Percentiles rank a stretch among this genome's conserved stretches.
These are phyloP conservation scores for Diadromus collaris DNA, from an alignment of 2,888 invertebrate species.

Conservation along the genomic window DNA sequence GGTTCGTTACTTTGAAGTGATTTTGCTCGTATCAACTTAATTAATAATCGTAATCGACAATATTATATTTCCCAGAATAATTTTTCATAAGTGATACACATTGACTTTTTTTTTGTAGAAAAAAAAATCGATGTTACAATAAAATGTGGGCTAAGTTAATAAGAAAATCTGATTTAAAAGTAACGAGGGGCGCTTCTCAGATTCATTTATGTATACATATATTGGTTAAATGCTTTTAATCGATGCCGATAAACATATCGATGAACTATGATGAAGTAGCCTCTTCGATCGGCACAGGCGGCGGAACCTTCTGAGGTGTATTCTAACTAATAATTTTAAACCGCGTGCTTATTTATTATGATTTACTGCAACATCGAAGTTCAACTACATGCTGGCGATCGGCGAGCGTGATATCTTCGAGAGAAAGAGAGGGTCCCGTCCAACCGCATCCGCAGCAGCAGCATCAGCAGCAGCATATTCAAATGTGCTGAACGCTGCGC, in stretches of 20 bases:
- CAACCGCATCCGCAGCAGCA: constrained; percentile 26
- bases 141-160: neutral
- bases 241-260: constrained; percentile 71
- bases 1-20: neutral
- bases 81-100: neutral
- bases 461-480: constrained; percentile 70
- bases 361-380: constrained; percentile 77
- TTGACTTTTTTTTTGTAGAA: neutral
- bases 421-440: constrained; percentile 38
- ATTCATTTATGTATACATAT: constrained; percentile 25
- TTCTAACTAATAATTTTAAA: constrained; percentile 74
- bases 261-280: constrained; percentile 70
- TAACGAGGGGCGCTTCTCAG: neutral
- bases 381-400: constrained; percentile 74
- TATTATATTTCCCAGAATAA: neutral
- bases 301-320: constrained; percentile 58
- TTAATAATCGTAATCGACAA: neutral
- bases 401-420: constrained; percentile 73
- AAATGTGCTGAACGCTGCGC: constrained; percentile 74
- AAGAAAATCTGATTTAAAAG: constrained; percentile 5
- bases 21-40: neutral
- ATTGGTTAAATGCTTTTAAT: constrained; percentile 60
- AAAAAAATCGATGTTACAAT: neutral
- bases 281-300: constrained; percentile 36
- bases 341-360: constrained; percentile 74